phyloP scores from a whole-genome alignment of 1,140 invertebrate genomes.

The Diachasma alloeum region DNA sequence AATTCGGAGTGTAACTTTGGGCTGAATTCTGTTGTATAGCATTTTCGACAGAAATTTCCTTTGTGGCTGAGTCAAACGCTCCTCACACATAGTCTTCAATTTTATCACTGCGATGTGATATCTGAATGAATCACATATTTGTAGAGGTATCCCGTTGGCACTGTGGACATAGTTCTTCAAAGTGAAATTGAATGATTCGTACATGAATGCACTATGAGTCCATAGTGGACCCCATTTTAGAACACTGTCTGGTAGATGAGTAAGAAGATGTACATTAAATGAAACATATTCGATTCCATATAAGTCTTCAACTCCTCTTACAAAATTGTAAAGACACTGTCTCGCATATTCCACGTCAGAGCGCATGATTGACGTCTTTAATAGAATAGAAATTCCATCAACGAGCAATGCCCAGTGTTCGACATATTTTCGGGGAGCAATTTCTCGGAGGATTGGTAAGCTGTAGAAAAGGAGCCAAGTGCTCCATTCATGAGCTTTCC shows the following conservation, averaged over 20 bases:
- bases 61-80: background rate
- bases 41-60: background rate
- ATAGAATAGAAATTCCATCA: slow-evolving; percentile 36
- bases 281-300: slow-evolving; percentile 34
- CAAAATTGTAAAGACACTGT: slow-evolving; percentile 20
- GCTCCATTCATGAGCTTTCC: slow-evolving; percentile 47
- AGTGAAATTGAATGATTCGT: no score
- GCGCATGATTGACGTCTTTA: slow-evolving; percentile 27
- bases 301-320: slow-evolving; percentile 19
- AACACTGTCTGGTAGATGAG: slow-evolving; percentile 33
- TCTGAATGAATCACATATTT: slow-evolving; percentile 28
- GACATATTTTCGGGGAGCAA: slow-evolving; percentile 33
- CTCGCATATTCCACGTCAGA: slow-evolving; percentile 20
- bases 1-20: background rate
- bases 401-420: slow-evolving; percentile 42
- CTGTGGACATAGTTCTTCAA: slow-evolving; percentile 30
- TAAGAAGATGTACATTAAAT: slow-evolving; percentile 39
- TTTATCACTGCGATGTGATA: slow-evolving; percentile 12
- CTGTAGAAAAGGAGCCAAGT: slow-evolving; percentile 40
- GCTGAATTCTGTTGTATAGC: background rate
- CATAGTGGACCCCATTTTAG: slow-evolving; percentile 37
- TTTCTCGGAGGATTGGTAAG: slow-evolving; percentile 31
- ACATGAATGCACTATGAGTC: no score
- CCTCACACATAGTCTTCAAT: background rate
- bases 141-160: slow-evolving; percentile 26